Evolutionary conservation across 2,797 vertebrate species (phyloP), one percentile per base, ranked within the genome.

Genomic region (Gymnothorax reevesii): DNA sequence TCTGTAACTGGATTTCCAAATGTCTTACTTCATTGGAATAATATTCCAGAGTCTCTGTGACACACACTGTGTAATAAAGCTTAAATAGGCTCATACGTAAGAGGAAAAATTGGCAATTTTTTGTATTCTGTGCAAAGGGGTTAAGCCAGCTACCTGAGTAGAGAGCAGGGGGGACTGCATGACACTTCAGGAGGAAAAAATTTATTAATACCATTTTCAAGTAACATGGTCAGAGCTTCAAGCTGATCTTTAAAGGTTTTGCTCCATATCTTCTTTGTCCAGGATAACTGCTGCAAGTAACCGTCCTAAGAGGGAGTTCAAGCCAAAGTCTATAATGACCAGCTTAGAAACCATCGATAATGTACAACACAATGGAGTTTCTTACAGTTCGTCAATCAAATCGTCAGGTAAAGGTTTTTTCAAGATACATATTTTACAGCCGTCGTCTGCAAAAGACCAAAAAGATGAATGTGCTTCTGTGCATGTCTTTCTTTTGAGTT

Each of bases 211-310:
- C 22, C 66, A 17, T 84, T 12, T 25, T 60, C 84, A 25, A 52
- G 1, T 2, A 42, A 17, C 10, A 9, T n/a, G 25, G 22, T 22
- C 13, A 25, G n/a, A 25, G 17, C 7, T n/a, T 5, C 8, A 8
- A 82, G 77, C 10, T 42, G 57, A 13, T 42, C n/a, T 10, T 75
- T 5, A 5, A 15, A 8, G 22, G 64, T 42, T 42, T 42, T 42
- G 33, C 2, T 42, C 33, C 33, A 42, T 42, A 42, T 42, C 33
- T 42, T 42, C 33, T 42, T 42, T 42, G 1, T 42, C 57, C 94
- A 99, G 98, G 90, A 97, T 99, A 90, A 92, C 96, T 5, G 88
- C 94, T 60, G 95, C 96, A 15, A 97, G 96, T 89, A 94, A 89
- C 77, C 91, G 92, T 33, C 96, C 97, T 83, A 97, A 92, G 90